Percentiles rank a stretch among this genome's conserved stretches.
Evolutionary conservation across 2,888 invertebrate genomes (phyloP).

Genomic region (Mactromeris polynyma): DNA sequence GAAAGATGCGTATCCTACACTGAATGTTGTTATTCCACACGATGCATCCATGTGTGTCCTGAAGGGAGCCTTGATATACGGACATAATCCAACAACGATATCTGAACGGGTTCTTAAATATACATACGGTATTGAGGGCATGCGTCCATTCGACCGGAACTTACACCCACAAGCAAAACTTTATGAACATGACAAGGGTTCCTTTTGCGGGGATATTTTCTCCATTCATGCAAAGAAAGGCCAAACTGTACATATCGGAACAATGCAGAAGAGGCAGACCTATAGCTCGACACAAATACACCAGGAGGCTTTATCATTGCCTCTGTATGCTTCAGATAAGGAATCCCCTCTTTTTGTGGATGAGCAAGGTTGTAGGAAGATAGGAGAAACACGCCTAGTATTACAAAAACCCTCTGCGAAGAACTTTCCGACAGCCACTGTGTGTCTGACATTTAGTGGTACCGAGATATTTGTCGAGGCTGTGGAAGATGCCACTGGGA

Average conservation of each 20-base stretch:
- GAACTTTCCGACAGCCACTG: background rate
- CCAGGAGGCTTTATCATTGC: constrained; percentile 10
- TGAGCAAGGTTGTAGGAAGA: constrained; percentile 33
- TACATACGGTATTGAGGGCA: constrained; percentile 21
- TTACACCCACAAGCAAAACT: background rate
- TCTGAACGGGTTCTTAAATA: constrained; percentile 12
- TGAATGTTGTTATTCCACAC: constrained; percentile 23
- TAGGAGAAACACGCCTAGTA: constrained; percentile 27
- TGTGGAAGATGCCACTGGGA: background rate
- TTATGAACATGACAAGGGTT: background rate
- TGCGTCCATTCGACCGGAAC: background rate
- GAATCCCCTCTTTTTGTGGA: constrained; percentile 33
- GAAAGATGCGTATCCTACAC: background rate
- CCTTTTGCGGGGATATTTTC: constrained; percentile 34
- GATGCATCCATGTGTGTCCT: constrained; percentile 22
- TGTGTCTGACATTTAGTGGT: background rate
- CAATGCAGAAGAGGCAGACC: background rate
- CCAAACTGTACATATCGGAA: constrained; percentile 29
- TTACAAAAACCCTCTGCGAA: background rate
- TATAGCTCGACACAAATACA: constrained; percentile 2
- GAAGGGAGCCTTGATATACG: constrained; percentile 42
- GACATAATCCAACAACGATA: constrained; percentile 26
- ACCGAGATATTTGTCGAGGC: background rate
- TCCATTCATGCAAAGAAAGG: constrained; percentile 22
- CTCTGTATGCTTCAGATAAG: constrained; percentile 24